A percentile compares a stretch with the other conserved stretches of the same genome.
phyloP scores from a whole-genome alignment of 2,113 vertebrate species.

The Euleptes europaea region DNA sequence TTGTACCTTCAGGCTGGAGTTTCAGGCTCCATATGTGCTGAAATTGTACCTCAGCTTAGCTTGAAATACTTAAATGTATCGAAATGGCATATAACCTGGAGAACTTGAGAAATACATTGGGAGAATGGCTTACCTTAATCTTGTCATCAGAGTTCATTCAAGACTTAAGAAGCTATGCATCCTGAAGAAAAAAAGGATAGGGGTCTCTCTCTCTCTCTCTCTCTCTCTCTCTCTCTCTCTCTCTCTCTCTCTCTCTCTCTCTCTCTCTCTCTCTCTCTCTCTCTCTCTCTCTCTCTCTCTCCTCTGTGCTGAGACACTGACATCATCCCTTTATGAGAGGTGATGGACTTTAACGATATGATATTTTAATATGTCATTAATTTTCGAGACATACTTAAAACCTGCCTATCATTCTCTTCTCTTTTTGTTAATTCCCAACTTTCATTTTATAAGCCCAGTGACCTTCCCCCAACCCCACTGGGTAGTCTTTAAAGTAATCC shows the following conservation, averaged over 20 bases:
- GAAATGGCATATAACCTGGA: neutral
- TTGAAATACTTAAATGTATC: neutral
- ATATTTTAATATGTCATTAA: slow-evolving; percentile 67
- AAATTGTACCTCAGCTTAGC: neutral
- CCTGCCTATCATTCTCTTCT: slow-evolving; percentile 35
- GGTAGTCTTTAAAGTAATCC: slow-evolving; percentile 58
- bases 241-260: slow-evolving; percentile 46
- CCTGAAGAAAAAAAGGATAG: neutral
- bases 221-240: slow-evolving; percentile 29
- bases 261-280: slow-evolving; percentile 44
- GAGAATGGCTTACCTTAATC: neutral
- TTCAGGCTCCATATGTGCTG: neutral
- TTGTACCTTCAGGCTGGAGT: neutral
- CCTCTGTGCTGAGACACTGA: slow-evolving; percentile 52
- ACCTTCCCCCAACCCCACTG: slow-evolving; percentile 40
- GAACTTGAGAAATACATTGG: neutral
- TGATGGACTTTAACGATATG: slow-evolving; percentile 51
- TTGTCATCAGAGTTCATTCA: neutral
- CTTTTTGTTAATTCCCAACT: slow-evolving; percentile 51
- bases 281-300: slow-evolving; percentile 29
- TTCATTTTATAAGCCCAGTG: slow-evolving; percentile 55
- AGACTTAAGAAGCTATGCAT: neutral
- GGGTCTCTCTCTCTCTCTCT: slow-evolving; percentile 46
- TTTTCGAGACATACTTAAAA: slow-evolving; percentile 60
- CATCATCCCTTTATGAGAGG: slow-evolving; percentile 50